phyloP scores from a whole-genome alignment of 1,140 invertebrate genomes.

The Mya arenaria region DNA sequence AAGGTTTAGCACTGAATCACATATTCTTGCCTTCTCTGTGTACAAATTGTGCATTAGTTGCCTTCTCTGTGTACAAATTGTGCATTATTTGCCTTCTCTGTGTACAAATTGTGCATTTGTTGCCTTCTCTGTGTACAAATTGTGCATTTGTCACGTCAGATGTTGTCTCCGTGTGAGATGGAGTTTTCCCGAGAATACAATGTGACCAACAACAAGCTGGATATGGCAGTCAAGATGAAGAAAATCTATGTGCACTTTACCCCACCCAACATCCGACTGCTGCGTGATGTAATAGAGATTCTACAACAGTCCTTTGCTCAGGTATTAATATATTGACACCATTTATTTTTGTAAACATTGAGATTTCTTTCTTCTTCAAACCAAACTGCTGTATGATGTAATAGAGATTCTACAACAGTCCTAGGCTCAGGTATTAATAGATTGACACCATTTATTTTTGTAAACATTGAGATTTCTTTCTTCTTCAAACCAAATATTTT shows the following conservation, averaged over 20 bases:
- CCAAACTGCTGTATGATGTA: slow-evolving; percentile 86
- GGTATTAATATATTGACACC: too few species aligned
- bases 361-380: too few species aligned
- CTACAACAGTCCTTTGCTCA: too few species aligned
- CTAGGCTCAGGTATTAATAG: too few species aligned
- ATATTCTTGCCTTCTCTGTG: too few species aligned
- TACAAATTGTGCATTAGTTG: background rate
- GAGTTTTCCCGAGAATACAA: slow-evolving; percentile 61
- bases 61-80: background rate
- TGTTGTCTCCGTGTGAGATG: slow-evolving; percentile 80
- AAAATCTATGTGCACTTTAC: slow-evolving; percentile 88
- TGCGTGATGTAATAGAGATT: slow-evolving; percentile 82
- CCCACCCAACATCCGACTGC: slow-evolving; percentile 87
- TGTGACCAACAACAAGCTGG: slow-evolving; percentile 80
- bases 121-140: background rate
- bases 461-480: too few species aligned
- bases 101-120: background rate
- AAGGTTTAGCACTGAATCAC: too few species aligned
- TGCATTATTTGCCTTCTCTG: background rate
- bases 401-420: slow-evolving; percentile 65
- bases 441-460: too few species aligned
- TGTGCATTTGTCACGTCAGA: slow-evolving; percentile 73
- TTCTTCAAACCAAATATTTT: too few species aligned
- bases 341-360: too few species aligned
- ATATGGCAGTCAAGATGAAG: slow-evolving; percentile 84